These are phyloP conservation scores for Danio tinwini DNA, from an alignment of 2,797 vertebrate genomes.

Conservation along the genomic window DNA sequence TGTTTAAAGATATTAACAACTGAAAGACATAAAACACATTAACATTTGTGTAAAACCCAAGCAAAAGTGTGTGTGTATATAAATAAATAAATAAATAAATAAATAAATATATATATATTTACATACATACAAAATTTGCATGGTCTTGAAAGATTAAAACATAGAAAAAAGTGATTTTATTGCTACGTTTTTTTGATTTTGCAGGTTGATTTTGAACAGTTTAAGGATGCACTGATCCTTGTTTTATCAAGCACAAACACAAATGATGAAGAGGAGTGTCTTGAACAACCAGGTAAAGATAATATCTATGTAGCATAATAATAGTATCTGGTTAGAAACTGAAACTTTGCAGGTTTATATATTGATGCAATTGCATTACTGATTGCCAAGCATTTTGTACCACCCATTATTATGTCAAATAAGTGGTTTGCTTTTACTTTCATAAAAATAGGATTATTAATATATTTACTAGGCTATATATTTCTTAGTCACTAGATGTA, in stretches of 20 bases:
- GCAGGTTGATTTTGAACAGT: slow-evolving; percentile 93
- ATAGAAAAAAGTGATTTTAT: slow-evolving; percentile 7
- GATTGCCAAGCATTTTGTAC: neutral
- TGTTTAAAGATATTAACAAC: too few relatives aligned
- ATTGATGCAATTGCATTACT: neutral
- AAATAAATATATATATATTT: too few relatives aligned
- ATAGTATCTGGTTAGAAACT: neutral
- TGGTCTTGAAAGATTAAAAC: neutral
- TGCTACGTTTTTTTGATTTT: slow-evolving; percentile 49
- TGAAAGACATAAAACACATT: too few relatives aligned
- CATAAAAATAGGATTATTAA: neutral
- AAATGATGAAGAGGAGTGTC: slow-evolving; percentile 75
- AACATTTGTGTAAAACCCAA: too few relatives aligned
- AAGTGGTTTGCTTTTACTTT: neutral
- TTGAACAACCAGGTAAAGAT: slow-evolving; percentile 82
- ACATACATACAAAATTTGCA: too few relatives aligned
- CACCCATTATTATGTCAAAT: neutral
- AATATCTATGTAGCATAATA: neutral
- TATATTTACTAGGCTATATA: neutral
- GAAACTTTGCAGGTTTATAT: neutral
- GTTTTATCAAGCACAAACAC: slow-evolving; percentile 82
- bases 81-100: too few relatives aligned
- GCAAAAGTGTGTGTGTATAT: neutral
- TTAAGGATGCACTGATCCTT: slow-evolving; percentile 93
- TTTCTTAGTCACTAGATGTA: neutral